Percentiles rank a stretch among this genome's conserved stretches.
Evolutionary conservation across 2,888 invertebrate genomes (phyloP).

Genomic region (Ecdyonurus torrentis): DNA sequence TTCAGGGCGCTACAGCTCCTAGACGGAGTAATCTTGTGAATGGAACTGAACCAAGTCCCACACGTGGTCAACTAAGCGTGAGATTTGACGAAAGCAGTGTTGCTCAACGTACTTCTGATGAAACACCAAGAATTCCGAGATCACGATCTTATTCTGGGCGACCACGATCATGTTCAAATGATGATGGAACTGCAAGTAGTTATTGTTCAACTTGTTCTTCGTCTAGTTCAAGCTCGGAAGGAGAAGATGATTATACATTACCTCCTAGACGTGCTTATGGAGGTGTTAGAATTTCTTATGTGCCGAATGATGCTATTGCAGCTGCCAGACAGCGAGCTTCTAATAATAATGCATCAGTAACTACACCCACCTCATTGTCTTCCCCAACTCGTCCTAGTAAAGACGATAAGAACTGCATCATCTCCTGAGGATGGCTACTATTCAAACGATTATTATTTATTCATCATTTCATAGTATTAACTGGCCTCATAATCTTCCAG

Average conservation of each 20-base stretch:
- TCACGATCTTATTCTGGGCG: slow-evolving; percentile 14
- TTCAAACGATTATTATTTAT: slow-evolving; percentile 20
- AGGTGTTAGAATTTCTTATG: slow-evolving; percentile 80
- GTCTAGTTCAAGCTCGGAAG: slow-evolving; percentile 54
- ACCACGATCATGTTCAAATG: background rate
- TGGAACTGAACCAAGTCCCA: slow-evolving; percentile 16
- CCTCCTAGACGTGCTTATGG: slow-evolving; percentile 63
- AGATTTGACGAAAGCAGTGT: slow-evolving; percentile 4
- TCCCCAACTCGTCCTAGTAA: slow-evolving; percentile 29
- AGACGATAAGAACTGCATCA: slow-evolving; percentile 64
- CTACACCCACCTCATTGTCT: slow-evolving; percentile 20
- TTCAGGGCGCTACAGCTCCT: slow-evolving; percentile 5
- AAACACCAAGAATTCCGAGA: slow-evolving; percentile 19
- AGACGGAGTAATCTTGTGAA: slow-evolving; percentile 12
- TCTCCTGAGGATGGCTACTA: slow-evolving; percentile 43
- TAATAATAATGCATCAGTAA: slow-evolving; percentile 19
- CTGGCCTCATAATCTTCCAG: background rate
- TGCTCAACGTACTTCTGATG: background rate
- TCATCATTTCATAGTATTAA: background rate
- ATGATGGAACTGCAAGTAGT: background rate
- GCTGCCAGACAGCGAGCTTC: slow-evolving; percentile 48
- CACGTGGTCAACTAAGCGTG: slow-evolving; percentile 1
- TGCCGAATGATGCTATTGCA: slow-evolving; percentile 80
- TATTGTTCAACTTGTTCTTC: slow-evolving; percentile 68
- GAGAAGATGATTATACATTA: slow-evolving; percentile 74